Evolutionary conservation across 2,797 vertebrate genomes (phyloP).

Genomic region (Columba guinea): DNA sequence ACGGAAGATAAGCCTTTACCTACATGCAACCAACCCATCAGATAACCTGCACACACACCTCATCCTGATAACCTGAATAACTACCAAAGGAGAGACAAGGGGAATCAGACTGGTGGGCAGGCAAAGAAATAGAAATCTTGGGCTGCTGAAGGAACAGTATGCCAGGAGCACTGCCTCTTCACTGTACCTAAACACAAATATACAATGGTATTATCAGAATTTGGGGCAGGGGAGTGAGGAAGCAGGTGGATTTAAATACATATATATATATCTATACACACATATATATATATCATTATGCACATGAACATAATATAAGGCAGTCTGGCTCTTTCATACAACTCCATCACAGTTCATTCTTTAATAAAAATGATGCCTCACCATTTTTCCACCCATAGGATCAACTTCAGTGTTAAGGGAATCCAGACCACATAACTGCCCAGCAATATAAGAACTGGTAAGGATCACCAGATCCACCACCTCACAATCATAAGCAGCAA

Average conservation of each 20-base stretch:
- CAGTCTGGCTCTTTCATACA: neutral
- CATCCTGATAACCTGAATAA: neutral
- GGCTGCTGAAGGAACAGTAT: neutral
- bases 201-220: fast-evolving
- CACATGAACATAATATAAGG: neutral
- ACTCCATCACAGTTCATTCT: neutral
- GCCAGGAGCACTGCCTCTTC: neutral
- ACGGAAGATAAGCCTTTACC: neutral
- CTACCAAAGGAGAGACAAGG: neutral
- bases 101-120: neutral
- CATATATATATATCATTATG: neutral
- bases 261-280: too few species aligned
- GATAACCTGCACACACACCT: neutral
- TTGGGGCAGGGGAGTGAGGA: neutral
- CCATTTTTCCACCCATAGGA: neutral
- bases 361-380: neutral
- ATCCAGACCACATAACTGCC: neutral
- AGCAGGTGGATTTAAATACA: neutral
- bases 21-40: neutral
- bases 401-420: neutral
- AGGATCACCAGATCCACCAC: neutral
- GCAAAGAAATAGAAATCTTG: neutral
- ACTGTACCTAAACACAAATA: neutral
- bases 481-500: neutral
- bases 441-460: neutral